Percentiles rank a stretch among this genome's conserved stretches.
These are phyloP conservation scores for Apostichopus parvimensis DNA, from an alignment of 35 echinoderm and acorn worm species.

Conservation along the genomic window DNA sequence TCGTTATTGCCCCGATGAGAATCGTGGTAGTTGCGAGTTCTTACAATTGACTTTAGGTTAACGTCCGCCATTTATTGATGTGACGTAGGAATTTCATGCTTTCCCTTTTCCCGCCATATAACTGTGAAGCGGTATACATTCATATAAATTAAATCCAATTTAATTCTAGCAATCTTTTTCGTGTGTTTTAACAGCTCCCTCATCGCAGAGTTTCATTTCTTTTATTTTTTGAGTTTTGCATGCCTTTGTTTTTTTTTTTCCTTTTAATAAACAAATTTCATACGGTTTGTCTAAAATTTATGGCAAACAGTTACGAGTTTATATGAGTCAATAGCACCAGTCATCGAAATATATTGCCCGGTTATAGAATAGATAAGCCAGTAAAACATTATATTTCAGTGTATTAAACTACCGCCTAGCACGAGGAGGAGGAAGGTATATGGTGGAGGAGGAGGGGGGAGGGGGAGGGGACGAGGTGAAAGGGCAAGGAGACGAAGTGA, in stretches of 20 bases:
- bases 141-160: not conserved
- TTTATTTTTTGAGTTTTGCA: not conserved
- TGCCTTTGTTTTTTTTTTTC: not conserved
- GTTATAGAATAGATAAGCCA: too few species aligned
- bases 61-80: not conserved
- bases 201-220: not conserved
- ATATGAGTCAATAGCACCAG: too few species aligned
- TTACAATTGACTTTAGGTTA: not conserved
- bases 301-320: too few species aligned
- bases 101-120: not conserved
- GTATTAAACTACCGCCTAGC: too few species aligned
- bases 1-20: slow-evolving; percentile 50
- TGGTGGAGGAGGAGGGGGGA: too few species aligned
- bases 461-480: too few species aligned
- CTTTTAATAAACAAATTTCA: too few species aligned
- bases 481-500: too few species aligned
- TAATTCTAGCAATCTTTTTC: not conserved
- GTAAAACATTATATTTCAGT: too few species aligned
- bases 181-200: slow-evolving; percentile 29
- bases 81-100: not conserved
- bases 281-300: too few species aligned
- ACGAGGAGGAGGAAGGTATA: too few species aligned
- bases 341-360: too few species aligned
- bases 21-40: not conserved
- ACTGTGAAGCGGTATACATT: not conserved